Conservation (phyloP, 1,140 invertebrate species). For the Cyphomyrmex costatus region DNA sequence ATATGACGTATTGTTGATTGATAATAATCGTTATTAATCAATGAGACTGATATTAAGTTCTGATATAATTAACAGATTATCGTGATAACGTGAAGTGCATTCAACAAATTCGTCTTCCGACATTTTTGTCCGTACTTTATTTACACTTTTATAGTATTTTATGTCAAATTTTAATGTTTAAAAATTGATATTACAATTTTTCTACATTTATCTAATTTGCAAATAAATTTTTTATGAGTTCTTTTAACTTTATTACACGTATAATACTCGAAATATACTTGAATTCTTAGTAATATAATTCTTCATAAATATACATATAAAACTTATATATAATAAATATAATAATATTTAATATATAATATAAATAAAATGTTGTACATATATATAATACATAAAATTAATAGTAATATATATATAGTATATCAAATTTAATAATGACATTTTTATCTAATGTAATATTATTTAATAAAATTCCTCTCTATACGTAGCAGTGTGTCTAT, state of each 20-base stretch:
- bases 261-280: not conserved
- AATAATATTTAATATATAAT: not conserved
- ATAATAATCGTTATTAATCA: constrained; percentile 9
- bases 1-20: not conserved
- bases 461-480: not conserved
- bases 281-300: not conserved
- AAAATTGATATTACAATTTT: not conserved
- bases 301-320: not conserved
- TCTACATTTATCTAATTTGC: constrained; percentile 5
- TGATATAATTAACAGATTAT: constrained; percentile 24
- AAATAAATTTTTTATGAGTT: not conserved
- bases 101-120: not conserved
- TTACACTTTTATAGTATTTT: not conserved
- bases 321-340: too few relatives aligned
- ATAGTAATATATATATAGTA: too few relatives aligned
- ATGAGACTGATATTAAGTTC: not conserved
- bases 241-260: not conserved
- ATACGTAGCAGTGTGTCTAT: not conserved
- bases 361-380: not conserved
- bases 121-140: not conserved
- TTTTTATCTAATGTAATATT: too few relatives aligned
- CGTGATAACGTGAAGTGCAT: not conserved
- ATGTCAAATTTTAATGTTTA: not conserved
- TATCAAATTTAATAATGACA: constrained; percentile 5
- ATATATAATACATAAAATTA: too few relatives aligned